phyloP scores from a whole-genome alignment of 1,140 invertebrate genomes.

The Drosophila virilis region DNA sequence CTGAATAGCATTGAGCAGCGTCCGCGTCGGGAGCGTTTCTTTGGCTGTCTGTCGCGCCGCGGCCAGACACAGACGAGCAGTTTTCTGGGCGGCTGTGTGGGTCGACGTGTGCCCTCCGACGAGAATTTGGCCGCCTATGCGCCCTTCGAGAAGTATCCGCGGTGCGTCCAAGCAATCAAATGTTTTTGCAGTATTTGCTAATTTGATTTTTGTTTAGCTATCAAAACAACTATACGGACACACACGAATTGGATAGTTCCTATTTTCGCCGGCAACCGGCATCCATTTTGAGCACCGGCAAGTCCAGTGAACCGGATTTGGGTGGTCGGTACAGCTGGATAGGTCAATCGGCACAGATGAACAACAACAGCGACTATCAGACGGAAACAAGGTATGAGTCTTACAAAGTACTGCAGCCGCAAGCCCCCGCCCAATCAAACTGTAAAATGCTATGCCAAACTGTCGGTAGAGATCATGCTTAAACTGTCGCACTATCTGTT shows the following conservation, averaged over 20 bases:
- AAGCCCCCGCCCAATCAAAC: constrained; percentile 21
- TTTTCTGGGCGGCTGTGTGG: constrained; percentile 93
- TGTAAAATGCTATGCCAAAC: constrained; percentile 69
- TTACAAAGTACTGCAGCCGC: not conserved
- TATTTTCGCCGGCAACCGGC: constrained; percentile 91
- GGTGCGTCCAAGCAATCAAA: constrained; percentile 67
- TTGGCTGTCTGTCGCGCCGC: constrained; percentile 91
- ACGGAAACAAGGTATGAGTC: constrained; percentile 66
- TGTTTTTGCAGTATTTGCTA: not conserved
- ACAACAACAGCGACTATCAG: constrained; percentile 57
- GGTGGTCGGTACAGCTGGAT: constrained; percentile 69
- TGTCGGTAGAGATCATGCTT: constrained; percentile 76
- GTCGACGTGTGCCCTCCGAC: constrained; percentile 92
- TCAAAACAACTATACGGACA: constrained; percentile 74
- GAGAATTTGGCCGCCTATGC: constrained; percentile 92
- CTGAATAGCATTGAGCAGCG: constrained; percentile 93
- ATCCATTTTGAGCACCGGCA: constrained; percentile 86
- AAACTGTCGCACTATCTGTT: constrained; percentile 71
- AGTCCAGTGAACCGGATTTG: constrained; percentile 60
- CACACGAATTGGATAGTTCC: constrained; percentile 89
- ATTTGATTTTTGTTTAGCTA: constrained; percentile 39
- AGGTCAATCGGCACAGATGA: constrained; percentile 40
- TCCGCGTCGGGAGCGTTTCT: constrained; percentile 89
- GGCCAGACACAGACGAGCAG: constrained; percentile 68
- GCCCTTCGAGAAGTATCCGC: constrained; percentile 89